Evolutionary conservation across 1,140 invertebrate species (phyloP).

Genomic region (Orchestia grillus): DNA sequence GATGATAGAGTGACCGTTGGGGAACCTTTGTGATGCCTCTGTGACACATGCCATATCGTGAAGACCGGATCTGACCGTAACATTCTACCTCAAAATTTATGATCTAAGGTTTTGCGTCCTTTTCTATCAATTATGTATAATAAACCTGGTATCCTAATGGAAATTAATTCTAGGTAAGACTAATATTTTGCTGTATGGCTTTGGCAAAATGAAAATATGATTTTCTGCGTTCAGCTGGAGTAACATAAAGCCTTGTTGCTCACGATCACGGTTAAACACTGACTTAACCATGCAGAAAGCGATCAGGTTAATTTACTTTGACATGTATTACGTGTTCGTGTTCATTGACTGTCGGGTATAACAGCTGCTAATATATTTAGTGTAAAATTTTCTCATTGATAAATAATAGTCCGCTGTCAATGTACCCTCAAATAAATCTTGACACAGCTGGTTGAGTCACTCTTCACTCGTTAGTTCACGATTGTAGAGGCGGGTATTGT

Average conservation of each 20-base stretch:
- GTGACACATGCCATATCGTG: neutral
- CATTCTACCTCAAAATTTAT: neutral
- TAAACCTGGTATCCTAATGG: neutral
- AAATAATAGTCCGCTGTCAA: neutral
- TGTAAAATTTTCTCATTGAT: neutral
- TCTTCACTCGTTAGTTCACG: too few relatives aligned
- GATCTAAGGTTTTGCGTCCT: neutral
- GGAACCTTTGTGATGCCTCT: neutral
- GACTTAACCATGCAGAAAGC: too few relatives aligned
- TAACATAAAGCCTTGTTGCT: too few relatives aligned
- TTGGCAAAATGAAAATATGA: too few relatives aligned
- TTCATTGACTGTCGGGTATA: neutral
- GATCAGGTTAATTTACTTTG: neutral
- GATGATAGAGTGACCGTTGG: neutral
- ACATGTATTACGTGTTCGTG: neutral
- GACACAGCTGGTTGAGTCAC: too few relatives aligned
- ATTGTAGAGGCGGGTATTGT: too few relatives aligned
- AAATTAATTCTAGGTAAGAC: neutral
- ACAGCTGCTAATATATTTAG: neutral
- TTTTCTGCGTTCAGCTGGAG: too few relatives aligned
- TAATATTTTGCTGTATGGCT: too few relatives aligned
- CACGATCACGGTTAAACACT: too few relatives aligned
- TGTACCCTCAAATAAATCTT: too few relatives aligned
- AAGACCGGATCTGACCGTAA: neutral
- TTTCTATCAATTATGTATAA: neutral